A percentile compares a stretch with the other conserved stretches of the same genome.
These are phyloP conservation scores for Drosophila fulvimacula DNA, from an alignment of 2,888 invertebrate species.

Conservation along the genomic window DNA sequence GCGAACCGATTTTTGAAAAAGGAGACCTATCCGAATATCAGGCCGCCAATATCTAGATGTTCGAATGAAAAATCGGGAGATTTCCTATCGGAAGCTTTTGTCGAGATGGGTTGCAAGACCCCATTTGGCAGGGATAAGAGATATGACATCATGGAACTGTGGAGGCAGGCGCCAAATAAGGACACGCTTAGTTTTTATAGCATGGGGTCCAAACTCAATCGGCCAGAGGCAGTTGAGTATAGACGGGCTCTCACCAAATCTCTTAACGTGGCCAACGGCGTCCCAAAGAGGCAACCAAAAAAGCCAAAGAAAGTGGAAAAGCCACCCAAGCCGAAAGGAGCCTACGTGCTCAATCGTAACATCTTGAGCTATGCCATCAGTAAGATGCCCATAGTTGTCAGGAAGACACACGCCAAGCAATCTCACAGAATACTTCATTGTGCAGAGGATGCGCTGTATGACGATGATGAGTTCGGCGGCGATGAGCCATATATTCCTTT, in stretches of 20 bases:
- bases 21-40: constrained; percentile 55
- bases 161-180: constrained; percentile 56
- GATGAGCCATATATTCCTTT: background rate
- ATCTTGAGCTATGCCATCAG: constrained; percentile 31
- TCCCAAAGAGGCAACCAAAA: background rate
- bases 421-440: constrained; percentile 46
- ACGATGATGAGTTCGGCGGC: constrained; percentile 31
- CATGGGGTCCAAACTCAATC: constrained; percentile 3
- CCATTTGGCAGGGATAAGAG: constrained; percentile 4
- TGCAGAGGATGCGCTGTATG: constrained; percentile 7
- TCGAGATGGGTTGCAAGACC: constrained; percentile 37
- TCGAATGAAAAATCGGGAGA: constrained; percentile 10
- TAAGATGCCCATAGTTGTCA: constrained; percentile 52
- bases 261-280: constrained; percentile 37
- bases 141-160: constrained; percentile 43
- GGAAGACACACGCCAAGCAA: constrained; percentile 28
- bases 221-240: constrained; percentile 30
- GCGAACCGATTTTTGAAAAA: background rate
- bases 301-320: background rate
- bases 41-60: constrained; percentile 58
- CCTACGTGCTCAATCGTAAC: constrained; percentile 50
- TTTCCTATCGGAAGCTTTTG: constrained; percentile 50
- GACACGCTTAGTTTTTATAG: constrained; percentile 54
- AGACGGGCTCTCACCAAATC: constrained; percentile 41
- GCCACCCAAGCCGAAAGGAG: constrained; percentile 30